A percentile compares a stretch with the other conserved stretches of the same genome.
Evolutionary conservation across 2,888 invertebrate species (phyloP).

Genomic region (Tanytarsus gracilentus): DNA sequence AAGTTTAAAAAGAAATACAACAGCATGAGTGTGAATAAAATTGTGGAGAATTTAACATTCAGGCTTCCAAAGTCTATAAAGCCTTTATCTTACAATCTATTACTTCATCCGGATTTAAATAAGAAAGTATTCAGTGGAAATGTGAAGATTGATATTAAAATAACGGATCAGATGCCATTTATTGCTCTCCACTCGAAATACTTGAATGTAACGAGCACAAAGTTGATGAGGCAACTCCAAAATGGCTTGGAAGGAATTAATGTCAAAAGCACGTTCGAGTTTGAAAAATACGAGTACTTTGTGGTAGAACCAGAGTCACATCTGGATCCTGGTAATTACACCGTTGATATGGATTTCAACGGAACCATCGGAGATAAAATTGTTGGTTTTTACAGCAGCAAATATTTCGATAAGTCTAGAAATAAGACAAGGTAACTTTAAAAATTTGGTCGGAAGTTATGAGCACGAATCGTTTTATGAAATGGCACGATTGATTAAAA

Average conservation of each 20-base stretch:
- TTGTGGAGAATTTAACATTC: conserved; percentile 40
- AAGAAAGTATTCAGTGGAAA: conserved; percentile 51
- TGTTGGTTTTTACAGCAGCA: conserved; percentile 67
- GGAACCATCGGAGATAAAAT: conserved; percentile 61
- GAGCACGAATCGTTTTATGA: not conserved
- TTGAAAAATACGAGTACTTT: conserved; percentile 40
- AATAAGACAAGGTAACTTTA: conserved; percentile 38
- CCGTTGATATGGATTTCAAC: conserved; percentile 49
- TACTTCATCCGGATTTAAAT: conserved; percentile 53
- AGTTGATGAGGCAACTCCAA: conserved; percentile 37
- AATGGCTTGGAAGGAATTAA: conserved; percentile 33
- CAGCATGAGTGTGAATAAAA: conserved; percentile 36
- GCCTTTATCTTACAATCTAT: conserved; percentile 56
- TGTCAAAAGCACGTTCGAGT: conserved; percentile 35
- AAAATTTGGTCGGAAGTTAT: not conserved
- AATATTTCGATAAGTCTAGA: conserved; percentile 43
- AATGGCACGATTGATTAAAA: not conserved
- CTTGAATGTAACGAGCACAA: conserved; percentile 44
- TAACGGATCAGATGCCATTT: conserved; percentile 42
- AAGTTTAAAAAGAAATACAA: not conserved
- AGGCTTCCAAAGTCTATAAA: conserved; percentile 51
- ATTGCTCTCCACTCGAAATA: conserved; percentile 47
- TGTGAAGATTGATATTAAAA: conserved; percentile 47
- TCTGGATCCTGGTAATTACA: conserved; percentile 43
- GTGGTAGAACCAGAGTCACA: conserved; percentile 40